Evolutionary conservation across 2,113 vertebrate genomes (phyloP).

Genomic region (Chaetodon trifascialis): DNA sequence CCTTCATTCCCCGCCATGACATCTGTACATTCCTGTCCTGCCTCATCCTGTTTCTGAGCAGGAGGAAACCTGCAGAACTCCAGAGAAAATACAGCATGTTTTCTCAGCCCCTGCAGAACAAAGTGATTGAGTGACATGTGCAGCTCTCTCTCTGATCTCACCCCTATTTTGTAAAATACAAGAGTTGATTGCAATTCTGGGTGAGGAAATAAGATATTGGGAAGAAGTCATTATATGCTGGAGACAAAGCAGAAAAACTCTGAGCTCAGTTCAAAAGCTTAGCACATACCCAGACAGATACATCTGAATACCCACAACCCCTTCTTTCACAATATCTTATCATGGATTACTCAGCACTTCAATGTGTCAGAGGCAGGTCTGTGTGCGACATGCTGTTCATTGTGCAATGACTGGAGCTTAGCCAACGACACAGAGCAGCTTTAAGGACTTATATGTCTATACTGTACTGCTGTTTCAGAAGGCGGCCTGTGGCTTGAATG

Average conservation of each 20-base stretch:
- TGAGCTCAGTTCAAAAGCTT: not conserved
- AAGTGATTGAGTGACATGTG: not conserved
- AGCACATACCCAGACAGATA: not conserved
- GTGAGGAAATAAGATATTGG: not conserved
- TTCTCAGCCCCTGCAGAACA: not conserved
- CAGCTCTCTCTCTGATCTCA: not conserved
- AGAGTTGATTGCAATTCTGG: not conserved
- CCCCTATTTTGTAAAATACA: not conserved
- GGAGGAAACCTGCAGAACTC: slow-evolving; percentile 8
- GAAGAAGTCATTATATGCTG: not conserved
- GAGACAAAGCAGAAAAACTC: not conserved
- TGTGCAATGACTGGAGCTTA: not conserved
- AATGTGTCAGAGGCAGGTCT: not conserved
- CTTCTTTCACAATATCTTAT: slow-evolving; percentile 5
- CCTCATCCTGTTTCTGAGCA: slow-evolving; percentile 30
- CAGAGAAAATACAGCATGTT: too few species aligned
- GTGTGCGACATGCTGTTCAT: not conserved
- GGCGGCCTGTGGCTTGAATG: not conserved
- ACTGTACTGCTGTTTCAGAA: not conserved
- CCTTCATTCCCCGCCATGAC: not conserved
- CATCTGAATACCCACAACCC: not conserved
- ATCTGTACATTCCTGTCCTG: slow-evolving; percentile 38
- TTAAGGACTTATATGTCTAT: not conserved
- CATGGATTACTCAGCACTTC: slow-evolving; percentile 1
- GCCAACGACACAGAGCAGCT: not conserved